phyloP scores from a whole-genome alignment of 2,113 vertebrate species.

The Alectura lathami region DNA sequence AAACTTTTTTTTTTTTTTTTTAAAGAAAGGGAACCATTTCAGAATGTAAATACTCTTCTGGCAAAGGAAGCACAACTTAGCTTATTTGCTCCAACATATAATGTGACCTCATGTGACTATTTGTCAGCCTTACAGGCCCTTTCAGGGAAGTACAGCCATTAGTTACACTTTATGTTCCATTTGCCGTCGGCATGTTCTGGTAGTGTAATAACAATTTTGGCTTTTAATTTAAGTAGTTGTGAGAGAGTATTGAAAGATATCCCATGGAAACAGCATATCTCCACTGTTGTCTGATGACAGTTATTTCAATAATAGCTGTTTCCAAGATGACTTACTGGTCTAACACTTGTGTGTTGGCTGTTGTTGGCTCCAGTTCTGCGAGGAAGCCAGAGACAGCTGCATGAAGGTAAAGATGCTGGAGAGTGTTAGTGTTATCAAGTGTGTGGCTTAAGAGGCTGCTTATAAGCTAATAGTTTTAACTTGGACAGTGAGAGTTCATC shows the following conservation, averaged over 20 bases:
- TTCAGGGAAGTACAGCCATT: background rate
- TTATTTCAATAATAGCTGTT: background rate
- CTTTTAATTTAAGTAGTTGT: conserved; percentile 11
- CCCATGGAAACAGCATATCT: background rate
- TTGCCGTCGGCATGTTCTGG: background rate
- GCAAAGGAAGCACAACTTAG: background rate
- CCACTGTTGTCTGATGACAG: background rate
- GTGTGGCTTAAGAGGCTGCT: background rate
- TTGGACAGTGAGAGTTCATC: background rate
- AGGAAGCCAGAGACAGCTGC: background rate
- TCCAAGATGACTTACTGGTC: background rate
- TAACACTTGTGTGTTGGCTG: background rate
- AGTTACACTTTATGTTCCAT: conserved; percentile 15
- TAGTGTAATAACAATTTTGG: background rate
- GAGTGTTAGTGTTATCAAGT: background rate
- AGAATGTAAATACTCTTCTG: background rate
- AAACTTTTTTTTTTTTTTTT: too few relatives aligned
- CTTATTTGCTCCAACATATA: background rate
- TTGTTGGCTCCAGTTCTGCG: background rate
- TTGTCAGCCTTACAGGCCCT: background rate
- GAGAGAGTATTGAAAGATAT: background rate
- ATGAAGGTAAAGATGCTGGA: background rate
- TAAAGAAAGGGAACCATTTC: background rate
- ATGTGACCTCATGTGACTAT: background rate
- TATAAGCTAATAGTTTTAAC: conserved; percentile 8